A percentile compares a stretch with the other conserved stretches of the same genome.
These are phyloP conservation scores for Macropus fuliginosus DNA, from an alignment of 2,797 vertebrate species.

Conservation along the genomic window DNA sequence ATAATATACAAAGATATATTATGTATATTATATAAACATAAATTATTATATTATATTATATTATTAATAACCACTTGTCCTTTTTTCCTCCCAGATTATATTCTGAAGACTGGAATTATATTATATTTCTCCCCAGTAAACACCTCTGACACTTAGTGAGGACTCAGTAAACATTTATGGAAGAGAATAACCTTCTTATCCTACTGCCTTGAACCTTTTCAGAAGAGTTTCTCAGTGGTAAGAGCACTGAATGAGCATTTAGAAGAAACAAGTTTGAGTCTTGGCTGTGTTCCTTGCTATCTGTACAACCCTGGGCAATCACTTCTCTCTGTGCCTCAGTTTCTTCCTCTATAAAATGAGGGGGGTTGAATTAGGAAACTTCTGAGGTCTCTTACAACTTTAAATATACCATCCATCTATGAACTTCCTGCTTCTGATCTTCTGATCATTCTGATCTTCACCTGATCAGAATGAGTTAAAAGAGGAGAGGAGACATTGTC, in stretches of 20 bases:
- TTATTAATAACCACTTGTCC: not conserved
- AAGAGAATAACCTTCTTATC: not conserved
- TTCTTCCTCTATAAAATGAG: not conserved
- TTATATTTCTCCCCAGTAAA: not conserved
- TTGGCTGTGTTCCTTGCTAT: not conserved
- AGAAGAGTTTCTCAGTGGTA: slow-evolving; percentile 45
- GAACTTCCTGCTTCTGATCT: not conserved
- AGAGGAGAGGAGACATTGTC: too few species aligned
- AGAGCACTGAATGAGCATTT: slow-evolving; percentile 32
- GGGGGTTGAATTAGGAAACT: not conserved
- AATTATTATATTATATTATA: too few species aligned
- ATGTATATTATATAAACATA: too few species aligned
- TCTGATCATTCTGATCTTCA: not conserved
- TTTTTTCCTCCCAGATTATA: not conserved
- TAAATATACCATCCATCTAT: not conserved
- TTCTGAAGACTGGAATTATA: not conserved
- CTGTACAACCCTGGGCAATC: slow-evolving; percentile 16
- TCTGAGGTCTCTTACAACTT: slow-evolving; percentile 12
- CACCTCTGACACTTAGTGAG: not conserved
- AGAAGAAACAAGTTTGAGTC: slow-evolving; percentile 36
- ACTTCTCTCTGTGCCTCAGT: slow-evolving; percentile 4
- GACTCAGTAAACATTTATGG: not conserved
- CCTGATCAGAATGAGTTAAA: not conserved
- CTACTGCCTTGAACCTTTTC: not conserved
- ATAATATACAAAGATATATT: too few species aligned